A percentile compares a stretch with the other conserved stretches of the same genome.
phyloP scores from a whole-genome alignment of 2,797 vertebrate genomes.

The Brachymystax lenok region DNA sequence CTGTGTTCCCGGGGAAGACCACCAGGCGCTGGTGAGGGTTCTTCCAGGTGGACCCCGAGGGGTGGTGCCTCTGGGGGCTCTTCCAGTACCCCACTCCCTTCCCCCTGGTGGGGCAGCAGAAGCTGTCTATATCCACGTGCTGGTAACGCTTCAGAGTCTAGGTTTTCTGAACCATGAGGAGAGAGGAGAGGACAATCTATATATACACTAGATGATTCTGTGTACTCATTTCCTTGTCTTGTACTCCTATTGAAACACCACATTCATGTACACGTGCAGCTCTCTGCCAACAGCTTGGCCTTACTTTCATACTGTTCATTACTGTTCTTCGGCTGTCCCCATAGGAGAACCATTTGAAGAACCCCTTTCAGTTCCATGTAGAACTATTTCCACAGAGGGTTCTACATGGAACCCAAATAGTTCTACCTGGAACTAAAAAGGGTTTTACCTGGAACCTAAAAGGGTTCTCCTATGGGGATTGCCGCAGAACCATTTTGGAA shows the following conservation, averaged over 20 bases:
- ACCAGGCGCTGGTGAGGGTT: constrained; percentile 30
- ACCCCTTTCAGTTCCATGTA: too few species aligned
- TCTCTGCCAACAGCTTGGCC: background rate
- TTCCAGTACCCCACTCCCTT: constrained; percentile 54
- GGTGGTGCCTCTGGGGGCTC: constrained; percentile 56
- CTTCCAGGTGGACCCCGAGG: constrained; percentile 52
- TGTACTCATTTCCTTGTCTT: constrained; percentile 45
- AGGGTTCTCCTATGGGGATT: too few species aligned
- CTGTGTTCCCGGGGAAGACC: constrained; percentile 61
- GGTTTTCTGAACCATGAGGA: constrained; percentile 43
- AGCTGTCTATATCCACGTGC: constrained; percentile 38
- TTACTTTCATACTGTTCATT: constrained; percentile 21
- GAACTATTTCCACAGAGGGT: too few species aligned
- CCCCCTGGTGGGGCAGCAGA: constrained; percentile 59
- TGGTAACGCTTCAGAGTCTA: constrained; percentile 41
- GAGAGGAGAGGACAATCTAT: constrained; percentile 60
- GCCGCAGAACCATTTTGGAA: too few species aligned
- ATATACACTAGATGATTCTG: constrained; percentile 47
- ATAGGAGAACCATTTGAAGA: too few species aligned
- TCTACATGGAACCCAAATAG: too few species aligned
- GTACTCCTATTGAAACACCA: background rate
- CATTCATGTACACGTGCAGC: background rate
- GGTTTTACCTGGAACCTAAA: too few species aligned
- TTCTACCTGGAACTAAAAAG: too few species aligned
- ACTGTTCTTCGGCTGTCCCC: background rate